Evolutionary conservation across 2,797 vertebrate genomes (phyloP), one percentile per base, ranked within the genome.

Genomic region (Rousettus madagascariensis): DNA sequence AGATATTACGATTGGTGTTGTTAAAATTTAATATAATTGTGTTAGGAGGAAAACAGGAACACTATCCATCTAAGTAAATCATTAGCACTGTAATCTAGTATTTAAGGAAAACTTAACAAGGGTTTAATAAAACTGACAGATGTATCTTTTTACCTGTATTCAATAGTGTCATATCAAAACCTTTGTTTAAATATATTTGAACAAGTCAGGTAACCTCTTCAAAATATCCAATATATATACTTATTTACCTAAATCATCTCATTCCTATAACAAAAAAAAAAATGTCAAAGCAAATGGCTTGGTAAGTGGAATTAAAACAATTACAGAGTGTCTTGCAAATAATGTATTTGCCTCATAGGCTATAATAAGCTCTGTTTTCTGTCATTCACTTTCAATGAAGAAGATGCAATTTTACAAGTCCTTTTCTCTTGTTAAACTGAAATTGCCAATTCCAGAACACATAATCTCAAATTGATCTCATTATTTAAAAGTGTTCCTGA

Each of bases 11-110:
- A 98, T 97, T 97, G 98, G 97, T 98, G 97, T 97, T 97, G 98
- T 98, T 98, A 98, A 98, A 98, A 97, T 99, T 98, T 99, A 98
- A 99, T 98, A 98, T 98, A 98, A 98, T 98, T 98, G 98, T 97
- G 94, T 98, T 98, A 98, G 97, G 98, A 98, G 98, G 95, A 98
- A 98, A 98, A 98, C 96, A 98, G 96, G 96, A 98, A 98, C 97
- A 98, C 97, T 98, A 98, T 97, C 96, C 94, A 80, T 97, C 97
- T 98, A 98, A 98, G 97, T 97, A 98, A 98, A 98, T 98, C 97
- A 98, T 95, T 98, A 98, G 98, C 98, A 98, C 75, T 97, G 43
- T 97, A 98, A 98, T 98, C 96, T 97, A 97, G 78, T 93, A 97
- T 98, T 98, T 98, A 97, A 98, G 98, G 95, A 97, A 97, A 98